Base-by-base conservation (phyloP, 2,888 invertebrate species). In the Chydorus sphaericus region DNA sequence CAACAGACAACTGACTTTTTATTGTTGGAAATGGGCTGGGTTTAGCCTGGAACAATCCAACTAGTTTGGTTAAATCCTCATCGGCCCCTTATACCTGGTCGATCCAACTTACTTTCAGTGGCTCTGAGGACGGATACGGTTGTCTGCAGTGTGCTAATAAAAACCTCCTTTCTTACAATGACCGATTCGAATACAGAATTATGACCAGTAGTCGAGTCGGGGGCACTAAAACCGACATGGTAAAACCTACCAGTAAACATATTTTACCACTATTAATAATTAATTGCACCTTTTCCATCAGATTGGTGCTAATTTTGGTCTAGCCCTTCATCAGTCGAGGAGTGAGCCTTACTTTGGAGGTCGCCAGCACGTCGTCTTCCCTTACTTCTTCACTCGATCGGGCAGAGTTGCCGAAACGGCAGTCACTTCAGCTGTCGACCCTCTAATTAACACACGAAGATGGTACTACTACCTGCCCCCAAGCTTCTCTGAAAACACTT, bases 1-100 rank as follows among this genome's bases (percentile, higher is more conserved):
- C n/a, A 11, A 2, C 11, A 26, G 44, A 14, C 44, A 11, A 44
- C 44, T 1, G 52, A 52, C 20, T 36, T 52, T 52, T 20, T 20
- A 52, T 52, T 3, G 20, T 31, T 26, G 52, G 52, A 7, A 52
- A 52, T 20, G 52, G 52, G 16, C 14, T 52, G 14, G 52, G 52
- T 16, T 36, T 52, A 11, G 36, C 36, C 16, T 52, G 52, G 52
- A 11, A 31, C 26, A 23, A 31, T 36, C 33, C 20, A 18, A 14
- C 23, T 14, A 33, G 8, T 7, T 23, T 52, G 6, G 23, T 8
- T 11, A 44, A 16, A 26, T 16, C 44, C n/a, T n/a, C n/a, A 23
- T 14, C 18, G 3, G 18, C 52, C 4, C 5, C 14, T n/a, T 33
- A 52, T 26, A 36, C 36, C 3, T 52, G 52, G 52, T 18, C 31